Evolutionary conservation across 2,113 vertebrate species (phyloP).

Genomic region (Heloderma charlesbogerti): DNA sequence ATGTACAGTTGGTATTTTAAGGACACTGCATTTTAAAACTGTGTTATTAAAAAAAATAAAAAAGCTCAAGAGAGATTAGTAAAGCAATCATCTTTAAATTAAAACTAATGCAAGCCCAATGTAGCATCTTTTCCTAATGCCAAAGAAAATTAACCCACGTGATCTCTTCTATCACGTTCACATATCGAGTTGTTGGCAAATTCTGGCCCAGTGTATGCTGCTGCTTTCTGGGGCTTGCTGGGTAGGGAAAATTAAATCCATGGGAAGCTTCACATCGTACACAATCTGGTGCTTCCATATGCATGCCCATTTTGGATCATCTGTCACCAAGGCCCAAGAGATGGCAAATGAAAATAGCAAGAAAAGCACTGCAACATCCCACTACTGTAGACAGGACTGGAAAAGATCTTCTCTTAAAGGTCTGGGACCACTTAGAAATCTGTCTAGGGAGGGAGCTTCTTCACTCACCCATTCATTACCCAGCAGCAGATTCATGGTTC

Average conservation of each 20-base stretch:
- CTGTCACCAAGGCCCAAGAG: neutral
- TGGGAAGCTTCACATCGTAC: neutral
- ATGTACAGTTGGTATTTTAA: constrained; percentile 12
- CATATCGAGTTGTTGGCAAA: neutral
- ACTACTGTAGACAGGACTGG: neutral
- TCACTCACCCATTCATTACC: neutral
- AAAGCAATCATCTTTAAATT: neutral
- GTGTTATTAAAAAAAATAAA: constrained; percentile 1
- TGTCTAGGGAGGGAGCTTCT: neutral
- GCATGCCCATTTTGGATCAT: neutral
- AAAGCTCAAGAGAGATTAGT: neutral
- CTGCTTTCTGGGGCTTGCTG: neutral
- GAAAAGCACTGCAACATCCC: neutral
- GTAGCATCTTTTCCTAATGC: neutral
- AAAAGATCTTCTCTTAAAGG: neutral
- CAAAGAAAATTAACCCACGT: neutral
- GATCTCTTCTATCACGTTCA: neutral
- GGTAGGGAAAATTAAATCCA: neutral
- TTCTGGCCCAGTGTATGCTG: neutral
- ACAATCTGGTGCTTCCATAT: neutral
- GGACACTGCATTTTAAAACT: constrained; percentile 11
- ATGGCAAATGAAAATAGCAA: neutral
- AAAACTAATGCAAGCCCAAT: neutral
- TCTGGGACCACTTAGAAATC: neutral
- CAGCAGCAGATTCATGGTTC: neutral